A percentile compares a stretch with the other conserved stretches of the same genome.
Conservation (phyloP, 2,113 vertebrate genomes). For the Heptranchias perlo region DNA sequence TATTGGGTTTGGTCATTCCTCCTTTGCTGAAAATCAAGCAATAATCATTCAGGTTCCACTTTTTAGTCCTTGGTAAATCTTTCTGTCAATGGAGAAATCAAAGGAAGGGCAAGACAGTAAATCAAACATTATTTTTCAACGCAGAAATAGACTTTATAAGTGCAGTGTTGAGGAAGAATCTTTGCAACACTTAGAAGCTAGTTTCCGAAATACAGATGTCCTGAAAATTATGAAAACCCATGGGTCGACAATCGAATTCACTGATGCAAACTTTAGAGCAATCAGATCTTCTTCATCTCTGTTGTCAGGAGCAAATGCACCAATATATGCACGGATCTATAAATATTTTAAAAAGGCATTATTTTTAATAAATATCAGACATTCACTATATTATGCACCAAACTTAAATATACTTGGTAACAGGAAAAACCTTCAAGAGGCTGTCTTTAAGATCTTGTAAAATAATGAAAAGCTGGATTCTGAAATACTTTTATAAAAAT, state of each 20-base stretch:
- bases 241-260: slow-evolving; percentile 68
- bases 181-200: slow-evolving; percentile 41
- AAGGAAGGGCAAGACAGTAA: background rate
- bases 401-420: background rate
- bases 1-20: background rate
- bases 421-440: background rate
- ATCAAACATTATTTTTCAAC: background rate
- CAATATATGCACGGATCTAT: slow-evolving; percentile 60
- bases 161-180: background rate
- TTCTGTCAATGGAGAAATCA: background rate
- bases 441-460: background rate
- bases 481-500: background rate
- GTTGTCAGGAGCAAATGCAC: slow-evolving; percentile 46
- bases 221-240: slow-evolving; percentile 76
- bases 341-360: slow-evolving; percentile 23
- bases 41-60: background rate
- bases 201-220: slow-evolving; percentile 59
- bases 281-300: slow-evolving; percentile 54
- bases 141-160: too few relatives aligned
- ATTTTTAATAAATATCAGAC: background rate
- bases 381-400: background rate
- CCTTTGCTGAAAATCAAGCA: background rate
- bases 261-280: slow-evolving; percentile 62
- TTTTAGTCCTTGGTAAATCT: background rate
- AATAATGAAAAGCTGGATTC: background rate